phyloP scores from a whole-genome alignment of 2,113 vertebrate genomes.

The Cephalophus harveyi region DNA sequence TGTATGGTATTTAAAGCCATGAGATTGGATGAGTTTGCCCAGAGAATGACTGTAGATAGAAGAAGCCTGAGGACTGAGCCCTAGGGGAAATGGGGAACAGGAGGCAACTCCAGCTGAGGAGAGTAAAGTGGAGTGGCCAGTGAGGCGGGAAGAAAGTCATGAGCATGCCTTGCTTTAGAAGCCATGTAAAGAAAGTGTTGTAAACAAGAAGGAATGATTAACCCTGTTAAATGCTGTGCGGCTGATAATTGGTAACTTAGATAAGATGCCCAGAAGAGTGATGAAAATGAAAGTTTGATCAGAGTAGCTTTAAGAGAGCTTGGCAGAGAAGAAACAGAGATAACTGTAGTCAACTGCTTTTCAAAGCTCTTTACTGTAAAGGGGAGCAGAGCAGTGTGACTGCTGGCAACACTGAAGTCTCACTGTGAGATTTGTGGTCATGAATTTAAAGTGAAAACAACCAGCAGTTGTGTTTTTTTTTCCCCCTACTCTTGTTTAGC shows the following conservation, averaged over 20 bases:
- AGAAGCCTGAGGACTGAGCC: background rate
- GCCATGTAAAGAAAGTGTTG: background rate
- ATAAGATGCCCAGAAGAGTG: background rate
- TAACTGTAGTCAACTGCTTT: background rate
- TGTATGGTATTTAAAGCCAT: background rate
- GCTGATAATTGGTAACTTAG: background rate
- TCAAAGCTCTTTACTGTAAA: background rate
- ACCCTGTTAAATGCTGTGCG: background rate
- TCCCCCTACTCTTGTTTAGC: background rate
- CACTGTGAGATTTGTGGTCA: conserved; percentile 48
- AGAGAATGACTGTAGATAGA: background rate
- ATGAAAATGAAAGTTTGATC: background rate
- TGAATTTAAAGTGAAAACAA: conserved; percentile 47
- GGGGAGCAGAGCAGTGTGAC: background rate
- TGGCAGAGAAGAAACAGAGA: background rate
- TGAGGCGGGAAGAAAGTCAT: background rate
- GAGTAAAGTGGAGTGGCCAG: background rate
- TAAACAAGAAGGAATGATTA: background rate
- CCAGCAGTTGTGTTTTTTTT: background rate
- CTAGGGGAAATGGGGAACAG: background rate
- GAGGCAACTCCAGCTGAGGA: background rate
- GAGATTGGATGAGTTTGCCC: background rate
- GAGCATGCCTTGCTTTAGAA: background rate
- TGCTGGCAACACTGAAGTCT: background rate
- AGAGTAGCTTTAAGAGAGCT: background rate